phyloP scores from a whole-genome alignment of 2,113 vertebrate genomes.

The Mormoops blainvillei region DNA sequence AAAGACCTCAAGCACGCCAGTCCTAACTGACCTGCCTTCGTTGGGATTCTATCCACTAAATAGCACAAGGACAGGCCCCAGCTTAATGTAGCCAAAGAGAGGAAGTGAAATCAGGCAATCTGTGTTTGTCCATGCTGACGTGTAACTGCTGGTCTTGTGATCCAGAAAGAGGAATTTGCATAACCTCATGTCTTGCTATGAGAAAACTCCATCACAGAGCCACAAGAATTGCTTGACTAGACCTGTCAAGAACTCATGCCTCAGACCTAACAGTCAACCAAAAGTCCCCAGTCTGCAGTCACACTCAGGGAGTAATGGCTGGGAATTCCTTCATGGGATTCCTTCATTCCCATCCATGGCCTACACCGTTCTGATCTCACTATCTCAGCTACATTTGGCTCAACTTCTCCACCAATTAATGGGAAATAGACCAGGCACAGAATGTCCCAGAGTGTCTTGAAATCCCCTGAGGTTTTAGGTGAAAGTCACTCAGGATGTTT shows the following conservation, averaged over 20 bases:
- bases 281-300: neutral
- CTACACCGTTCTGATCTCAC: neutral
- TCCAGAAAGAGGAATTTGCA: constrained; percentile 27
- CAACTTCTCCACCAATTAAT: neutral
- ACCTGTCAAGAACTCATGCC: neutral
- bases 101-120: neutral
- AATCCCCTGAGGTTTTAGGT: constrained; percentile 41
- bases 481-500: constrained; percentile 6
- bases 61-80: neutral
- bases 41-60: neutral
- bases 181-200: neutral
- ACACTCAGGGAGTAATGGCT: no score
- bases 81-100: neutral
- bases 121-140: neutral
- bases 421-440: constrained; percentile 24
- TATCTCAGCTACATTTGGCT: neutral
- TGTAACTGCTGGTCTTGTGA: neutral
- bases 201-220: neutral
- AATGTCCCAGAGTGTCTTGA: neutral
- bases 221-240: neutral
- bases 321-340: no score
- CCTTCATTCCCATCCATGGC: no score
- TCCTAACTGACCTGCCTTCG: neutral
- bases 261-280: neutral
- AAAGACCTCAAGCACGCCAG: neutral